Conservation (phyloP, 2,888 invertebrate species). For the Eledona agricola region DNA sequence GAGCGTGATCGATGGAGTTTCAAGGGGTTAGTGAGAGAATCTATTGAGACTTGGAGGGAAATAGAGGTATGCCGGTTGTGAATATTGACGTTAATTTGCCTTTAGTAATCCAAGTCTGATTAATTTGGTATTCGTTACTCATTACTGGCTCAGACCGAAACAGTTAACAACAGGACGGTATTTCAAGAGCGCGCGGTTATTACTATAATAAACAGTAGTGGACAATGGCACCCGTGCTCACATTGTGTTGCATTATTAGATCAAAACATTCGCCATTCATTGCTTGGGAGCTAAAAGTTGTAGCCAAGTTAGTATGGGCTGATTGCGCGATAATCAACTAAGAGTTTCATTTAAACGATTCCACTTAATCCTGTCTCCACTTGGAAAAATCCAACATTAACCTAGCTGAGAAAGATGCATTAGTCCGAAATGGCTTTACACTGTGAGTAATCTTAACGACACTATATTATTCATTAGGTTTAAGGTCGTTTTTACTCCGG, state of each 20-base stretch:
- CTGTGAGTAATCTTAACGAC: slow-evolving; percentile 29
- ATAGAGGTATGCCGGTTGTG: slow-evolving; percentile 25
- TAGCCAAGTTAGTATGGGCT: slow-evolving; percentile 3
- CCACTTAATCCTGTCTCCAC: slow-evolving; percentile 7
- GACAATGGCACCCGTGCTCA: slow-evolving; percentile 34
- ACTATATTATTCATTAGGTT: slow-evolving; percentile 36
- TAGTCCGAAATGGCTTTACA: slow-evolving; percentile 23
- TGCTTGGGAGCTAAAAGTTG: slow-evolving; percentile 24
- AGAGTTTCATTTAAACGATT: slow-evolving; percentile 8
- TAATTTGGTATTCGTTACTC: slow-evolving; percentile 43
- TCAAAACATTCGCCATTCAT: slow-evolving; percentile 25
- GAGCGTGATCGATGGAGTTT: slow-evolving; percentile 18
- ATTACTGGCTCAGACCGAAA: slow-evolving; percentile 37
- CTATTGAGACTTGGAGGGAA: slow-evolving; percentile 23
- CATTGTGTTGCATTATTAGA: slow-evolving; percentile 32
- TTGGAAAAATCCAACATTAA: slow-evolving; percentile 19
- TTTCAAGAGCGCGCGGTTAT: slow-evolving; percentile 38
- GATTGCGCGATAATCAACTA: slow-evolving; percentile 13
- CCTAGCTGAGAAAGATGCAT: slow-evolving; percentile 21
- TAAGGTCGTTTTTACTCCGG: slow-evolving; percentile 26
- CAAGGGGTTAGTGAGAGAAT: slow-evolving; percentile 6
- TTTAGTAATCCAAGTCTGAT: slow-evolving; percentile 39
- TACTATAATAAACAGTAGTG: slow-evolving; percentile 37
- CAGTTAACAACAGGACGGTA: slow-evolving; percentile 35
- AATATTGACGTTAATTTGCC: slow-evolving; percentile 41